phyloP scores from a whole-genome alignment of 2,113 vertebrate species.

The Nymphicus hollandicus region DNA sequence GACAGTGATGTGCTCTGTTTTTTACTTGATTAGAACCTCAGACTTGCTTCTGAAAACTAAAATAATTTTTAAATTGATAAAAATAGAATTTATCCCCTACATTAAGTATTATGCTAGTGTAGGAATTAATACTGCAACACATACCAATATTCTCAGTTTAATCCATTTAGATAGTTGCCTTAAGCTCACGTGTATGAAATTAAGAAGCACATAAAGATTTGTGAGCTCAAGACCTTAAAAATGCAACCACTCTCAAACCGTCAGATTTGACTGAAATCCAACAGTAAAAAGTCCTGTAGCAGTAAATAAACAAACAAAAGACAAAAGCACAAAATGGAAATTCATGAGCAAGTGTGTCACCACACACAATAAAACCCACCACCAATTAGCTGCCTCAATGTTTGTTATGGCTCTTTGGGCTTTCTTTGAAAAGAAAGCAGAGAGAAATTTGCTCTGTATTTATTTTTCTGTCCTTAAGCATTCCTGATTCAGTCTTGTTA shows the following conservation, averaged over 20 bases:
- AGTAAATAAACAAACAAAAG: background rate
- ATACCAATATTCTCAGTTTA: background rate
- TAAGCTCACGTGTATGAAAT: background rate
- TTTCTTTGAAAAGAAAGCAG: background rate
- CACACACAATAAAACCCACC: background rate
- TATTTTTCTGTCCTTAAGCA: constrained; percentile 6
- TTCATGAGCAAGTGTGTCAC: background rate
- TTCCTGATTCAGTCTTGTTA: background rate
- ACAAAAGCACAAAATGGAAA: background rate
- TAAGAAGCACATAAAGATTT: background rate
- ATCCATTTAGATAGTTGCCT: background rate
- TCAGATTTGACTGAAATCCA: background rate
- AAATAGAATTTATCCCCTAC: background rate
- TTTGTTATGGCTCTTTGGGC: background rate
- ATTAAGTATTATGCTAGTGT: background rate
- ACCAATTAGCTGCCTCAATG: background rate
- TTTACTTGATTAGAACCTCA: background rate
- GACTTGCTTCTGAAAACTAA: background rate
- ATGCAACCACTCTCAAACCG: background rate
- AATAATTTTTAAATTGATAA: background rate
- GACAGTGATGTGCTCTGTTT: background rate
- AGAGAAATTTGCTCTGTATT: background rate
- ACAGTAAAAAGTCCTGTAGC: background rate
- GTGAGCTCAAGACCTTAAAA: background rate
- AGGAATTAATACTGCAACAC: background rate